Conservation (phyloP, 1,140 invertebrate species). For the Listronotus bonariensis region DNA sequence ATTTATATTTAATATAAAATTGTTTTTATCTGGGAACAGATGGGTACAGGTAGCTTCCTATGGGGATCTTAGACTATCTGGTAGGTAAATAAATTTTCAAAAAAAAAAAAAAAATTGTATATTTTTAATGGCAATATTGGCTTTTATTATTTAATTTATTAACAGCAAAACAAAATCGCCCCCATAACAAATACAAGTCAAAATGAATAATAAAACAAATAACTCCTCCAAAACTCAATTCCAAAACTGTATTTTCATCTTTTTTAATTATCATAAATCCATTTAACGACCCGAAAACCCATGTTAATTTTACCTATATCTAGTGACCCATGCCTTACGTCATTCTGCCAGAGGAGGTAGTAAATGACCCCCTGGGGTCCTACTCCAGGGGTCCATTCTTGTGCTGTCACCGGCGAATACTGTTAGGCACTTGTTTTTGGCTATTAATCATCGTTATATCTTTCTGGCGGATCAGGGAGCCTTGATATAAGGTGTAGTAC, state of each 20-base stretch:
- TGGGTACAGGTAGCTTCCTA: no score
- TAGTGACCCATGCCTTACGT: conserved; percentile 15
- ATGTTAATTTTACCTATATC: conserved; percentile 28
- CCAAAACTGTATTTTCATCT: conserved; percentile 16
- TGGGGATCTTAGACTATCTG: no score
- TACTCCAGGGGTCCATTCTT: conserved; percentile 28
- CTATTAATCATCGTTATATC: conserved; percentile 28
- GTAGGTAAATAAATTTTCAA: no score
- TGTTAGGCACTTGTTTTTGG: conserved; percentile 14
- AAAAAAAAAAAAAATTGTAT: no score
- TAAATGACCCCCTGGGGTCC: conserved; percentile 27
- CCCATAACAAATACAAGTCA: no score
- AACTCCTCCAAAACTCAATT: not conserved
- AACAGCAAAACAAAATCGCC: no score
- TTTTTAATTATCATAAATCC: conserved; percentile 35
- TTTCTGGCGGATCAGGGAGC: conserved; percentile 25
- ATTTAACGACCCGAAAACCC: conserved; percentile 21
- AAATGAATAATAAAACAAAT: no score
- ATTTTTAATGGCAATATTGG: no score
- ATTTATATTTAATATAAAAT: no score
- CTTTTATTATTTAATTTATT: no score
- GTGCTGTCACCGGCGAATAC: conserved; percentile 29
- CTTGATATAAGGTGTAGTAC: conserved; percentile 22
- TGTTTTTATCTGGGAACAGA: no score
- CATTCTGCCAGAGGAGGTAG: conserved; percentile 28